Evolutionary conservation across 2,797 vertebrate species (phyloP).

Genomic region (Denticeps clupeoides): DNA sequence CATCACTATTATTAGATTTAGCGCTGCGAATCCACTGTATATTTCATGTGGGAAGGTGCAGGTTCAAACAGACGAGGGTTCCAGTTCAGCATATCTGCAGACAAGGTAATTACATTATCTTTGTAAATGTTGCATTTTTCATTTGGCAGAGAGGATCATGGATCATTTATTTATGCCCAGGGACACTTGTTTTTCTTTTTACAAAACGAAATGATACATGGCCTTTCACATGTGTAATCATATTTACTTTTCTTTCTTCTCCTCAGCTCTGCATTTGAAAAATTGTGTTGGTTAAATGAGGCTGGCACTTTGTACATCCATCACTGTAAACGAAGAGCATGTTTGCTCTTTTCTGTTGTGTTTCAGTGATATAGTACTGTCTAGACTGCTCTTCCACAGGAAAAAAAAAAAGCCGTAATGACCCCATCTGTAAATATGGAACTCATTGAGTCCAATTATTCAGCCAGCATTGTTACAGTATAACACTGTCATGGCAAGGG

Average conservation of each 20-base stretch:
- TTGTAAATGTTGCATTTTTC: slow-evolving; percentile 36
- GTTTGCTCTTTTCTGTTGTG: slow-evolving; percentile 14
- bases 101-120: slow-evolving; percentile 39
- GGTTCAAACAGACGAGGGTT: too few species aligned
- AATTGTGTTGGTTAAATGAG: slow-evolving; percentile 28
- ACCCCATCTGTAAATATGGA: slow-evolving; percentile 14
- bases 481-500: background rate
- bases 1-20: background rate
- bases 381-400: slow-evolving; percentile 6
- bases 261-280: background rate
- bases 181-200: slow-evolving; percentile 17
- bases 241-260: slow-evolving; percentile 12
- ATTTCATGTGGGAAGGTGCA: too few species aligned
- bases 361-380: slow-evolving; percentile 16
- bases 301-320: slow-evolving; percentile 25
- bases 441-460: slow-evolving; percentile 23
- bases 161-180: slow-evolving; percentile 37
- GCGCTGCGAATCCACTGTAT: background rate
- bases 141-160: slow-evolving; percentile 19
- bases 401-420: slow-evolving; percentile 11
- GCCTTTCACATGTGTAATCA: slow-evolving; percentile 14
- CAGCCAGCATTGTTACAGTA: background rate
- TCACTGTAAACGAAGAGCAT: slow-evolving; percentile 16
- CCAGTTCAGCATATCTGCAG: slow-evolving; percentile 23
- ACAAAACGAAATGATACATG: slow-evolving; percentile 37